These are phyloP conservation scores for Drosophila dunni DNA, from an alignment of 1,140 invertebrate genomes.

Conservation along the genomic window DNA sequence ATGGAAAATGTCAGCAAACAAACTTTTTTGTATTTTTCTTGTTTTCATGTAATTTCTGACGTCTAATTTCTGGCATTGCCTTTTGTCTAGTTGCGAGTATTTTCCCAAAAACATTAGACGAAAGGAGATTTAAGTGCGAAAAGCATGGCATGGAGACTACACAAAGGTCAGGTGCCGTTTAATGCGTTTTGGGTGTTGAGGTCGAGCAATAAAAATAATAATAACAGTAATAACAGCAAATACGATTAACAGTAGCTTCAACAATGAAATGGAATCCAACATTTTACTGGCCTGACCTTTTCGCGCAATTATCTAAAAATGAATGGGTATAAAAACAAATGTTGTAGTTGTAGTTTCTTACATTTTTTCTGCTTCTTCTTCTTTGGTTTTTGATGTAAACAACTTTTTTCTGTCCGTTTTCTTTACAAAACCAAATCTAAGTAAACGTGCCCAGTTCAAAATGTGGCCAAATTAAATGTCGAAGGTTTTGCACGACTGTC, in stretches of 20 bases:
- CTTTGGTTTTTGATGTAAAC: conserved; percentile 53
- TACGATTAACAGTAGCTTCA: conserved; percentile 46
- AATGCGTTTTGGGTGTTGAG: conserved; percentile 64
- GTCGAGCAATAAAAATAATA: conserved; percentile 43
- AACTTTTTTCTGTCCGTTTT: conserved; percentile 59
- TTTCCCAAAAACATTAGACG: conserved; percentile 65
- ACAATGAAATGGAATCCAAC: conserved; percentile 48
- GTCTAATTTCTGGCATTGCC: conserved; percentile 18
- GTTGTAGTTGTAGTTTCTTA: conserved; percentile 1
- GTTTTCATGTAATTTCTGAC: conserved; percentile 22
- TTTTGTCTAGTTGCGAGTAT: conserved; percentile 31
- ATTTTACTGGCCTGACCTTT: conserved; percentile 69
- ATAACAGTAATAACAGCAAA: conserved; percentile 39
- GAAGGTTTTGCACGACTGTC: conserved; percentile 81
- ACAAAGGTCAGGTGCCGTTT: conserved; percentile 62
- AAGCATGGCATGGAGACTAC: conserved; percentile 25
- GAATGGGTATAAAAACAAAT: conserved; percentile 22
- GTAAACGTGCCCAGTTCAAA: conserved; percentile 72
- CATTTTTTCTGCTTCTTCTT: no score
- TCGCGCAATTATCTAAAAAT: conserved; percentile 73
- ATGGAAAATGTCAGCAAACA: conserved; percentile 68
- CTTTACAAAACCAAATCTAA: conserved; percentile 44
- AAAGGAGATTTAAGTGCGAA: conserved; percentile 67
- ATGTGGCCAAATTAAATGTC: conserved; percentile 79
- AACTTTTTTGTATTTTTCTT: conserved; percentile 20